Evolutionary conservation across 2,113 vertebrate species (phyloP).

Genomic region (Pelusios castaneus): DNA sequence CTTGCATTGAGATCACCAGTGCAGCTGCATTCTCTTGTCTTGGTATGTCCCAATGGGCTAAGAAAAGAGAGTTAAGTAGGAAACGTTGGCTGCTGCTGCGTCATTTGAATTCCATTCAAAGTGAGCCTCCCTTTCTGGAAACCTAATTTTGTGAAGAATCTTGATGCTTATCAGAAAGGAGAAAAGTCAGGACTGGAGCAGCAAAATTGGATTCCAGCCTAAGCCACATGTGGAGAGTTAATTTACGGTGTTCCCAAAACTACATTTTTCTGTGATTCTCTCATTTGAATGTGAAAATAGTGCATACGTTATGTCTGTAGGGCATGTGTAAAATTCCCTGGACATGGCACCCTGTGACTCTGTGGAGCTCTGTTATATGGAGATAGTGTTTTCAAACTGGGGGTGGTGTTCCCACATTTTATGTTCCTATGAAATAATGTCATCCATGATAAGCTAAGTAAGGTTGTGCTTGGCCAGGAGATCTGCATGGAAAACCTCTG

Average conservation of each 20-base stretch:
- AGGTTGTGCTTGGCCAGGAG: neutral
- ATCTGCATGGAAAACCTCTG: neutral
- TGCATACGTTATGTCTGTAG: conserved; percentile 35
- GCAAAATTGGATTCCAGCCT: conserved; percentile 63
- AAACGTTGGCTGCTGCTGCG: neutral
- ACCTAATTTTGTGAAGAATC: conserved; percentile 7
- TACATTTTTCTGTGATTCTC: conserved; percentile 63
- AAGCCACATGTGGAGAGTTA: conserved; percentile 54
- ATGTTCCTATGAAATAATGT: neutral
- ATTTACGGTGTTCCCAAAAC: conserved; percentile 50
- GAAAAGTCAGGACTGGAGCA: conserved; percentile 33
- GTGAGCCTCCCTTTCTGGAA: conserved; percentile 37
- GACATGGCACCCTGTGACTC: accelerated
- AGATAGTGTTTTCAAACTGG: neutral
- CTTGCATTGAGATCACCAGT: neutral
- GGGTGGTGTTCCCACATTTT: too few species aligned
- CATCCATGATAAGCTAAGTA: neutral
- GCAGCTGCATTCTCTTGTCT: accelerated
- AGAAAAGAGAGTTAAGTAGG: neutral
- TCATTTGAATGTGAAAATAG: conserved; percentile 62
- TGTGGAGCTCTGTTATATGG: neutral
- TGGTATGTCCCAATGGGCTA: accelerated
- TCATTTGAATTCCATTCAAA: neutral
- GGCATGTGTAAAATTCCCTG: neutral
- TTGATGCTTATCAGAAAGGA: neutral